Evolutionary conservation across 92 coral and sea anemone species (phyloP).

Genomic region (Umimayanthus kanabou): DNA sequence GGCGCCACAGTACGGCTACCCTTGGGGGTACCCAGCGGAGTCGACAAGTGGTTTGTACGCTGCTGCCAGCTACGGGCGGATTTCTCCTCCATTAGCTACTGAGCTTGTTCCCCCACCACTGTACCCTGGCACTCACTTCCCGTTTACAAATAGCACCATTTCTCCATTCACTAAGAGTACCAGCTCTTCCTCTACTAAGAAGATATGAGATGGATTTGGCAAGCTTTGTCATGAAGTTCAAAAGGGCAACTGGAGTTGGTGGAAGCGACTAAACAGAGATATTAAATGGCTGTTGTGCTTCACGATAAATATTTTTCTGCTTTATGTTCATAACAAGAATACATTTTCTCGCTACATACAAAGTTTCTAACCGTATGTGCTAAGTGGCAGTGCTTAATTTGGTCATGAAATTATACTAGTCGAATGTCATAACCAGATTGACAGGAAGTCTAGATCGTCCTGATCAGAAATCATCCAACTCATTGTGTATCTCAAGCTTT

Average conservation of each 20-base stretch:
- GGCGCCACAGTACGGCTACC: conserved; percentile 9
- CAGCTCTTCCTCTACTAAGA: background rate
- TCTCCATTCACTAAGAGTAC: background rate
- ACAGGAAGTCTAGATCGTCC: too few relatives aligned
- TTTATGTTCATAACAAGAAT: background rate
- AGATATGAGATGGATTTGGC: background rate
- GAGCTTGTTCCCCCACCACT: background rate
- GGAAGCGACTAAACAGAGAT: too few relatives aligned
- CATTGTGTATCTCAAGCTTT: background rate
- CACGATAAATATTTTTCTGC: background rate
- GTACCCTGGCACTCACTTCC: background rate
- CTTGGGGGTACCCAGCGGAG: conserved; percentile 1
- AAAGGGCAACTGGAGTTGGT: too few relatives aligned
- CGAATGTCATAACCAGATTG: background rate
- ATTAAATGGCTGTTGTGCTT: too few relatives aligned
- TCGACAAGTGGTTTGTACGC: background rate
- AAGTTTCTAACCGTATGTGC: background rate
- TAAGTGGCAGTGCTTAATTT: background rate
- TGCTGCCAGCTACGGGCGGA: conserved; percentile 18
- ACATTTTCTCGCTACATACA: background rate
- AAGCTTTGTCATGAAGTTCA: too few relatives aligned
- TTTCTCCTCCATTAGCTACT: conserved; percentile 10
- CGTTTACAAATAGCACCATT: background rate
- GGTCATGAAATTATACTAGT: background rate
- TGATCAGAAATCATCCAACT: background rate